Conservation (phyloP, 1,140 invertebrate genomes). For the Lysiphlebus fabarum region DNA sequence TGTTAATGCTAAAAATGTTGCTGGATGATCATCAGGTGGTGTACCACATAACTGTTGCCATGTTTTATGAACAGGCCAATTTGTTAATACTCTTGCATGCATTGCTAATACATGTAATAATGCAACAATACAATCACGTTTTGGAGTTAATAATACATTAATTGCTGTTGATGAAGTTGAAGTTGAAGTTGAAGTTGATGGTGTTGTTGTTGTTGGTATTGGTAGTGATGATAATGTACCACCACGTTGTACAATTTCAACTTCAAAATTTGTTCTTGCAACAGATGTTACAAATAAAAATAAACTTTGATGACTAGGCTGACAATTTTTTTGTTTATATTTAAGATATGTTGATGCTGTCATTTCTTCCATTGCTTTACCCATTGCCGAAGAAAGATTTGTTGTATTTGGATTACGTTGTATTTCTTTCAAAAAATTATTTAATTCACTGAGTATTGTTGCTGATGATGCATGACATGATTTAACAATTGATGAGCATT, state of each 20-base stretch:
- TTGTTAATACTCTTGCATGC: conserved; percentile 70
- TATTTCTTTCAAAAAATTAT: conserved; percentile 67
- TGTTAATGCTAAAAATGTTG: conserved; percentile 42
- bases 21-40: conserved; percentile 38
- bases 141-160: conserved; percentile 66
- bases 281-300: conserved; percentile 89
- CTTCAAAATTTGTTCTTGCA: conserved; percentile 87
- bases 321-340: conserved; percentile 57
- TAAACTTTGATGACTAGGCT: conserved; percentile 69
- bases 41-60: conserved; percentile 64
- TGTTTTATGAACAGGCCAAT: conserved; percentile 65
- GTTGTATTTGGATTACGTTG: conserved; percentile 63
- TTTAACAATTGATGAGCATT: conserved; percentile 64
- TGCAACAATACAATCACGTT: conserved; percentile 87
- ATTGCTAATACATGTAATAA: conserved; percentile 83
- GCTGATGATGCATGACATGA: conserved; percentile 57
- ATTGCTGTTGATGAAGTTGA: conserved; percentile 41
- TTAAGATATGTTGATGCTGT: conserved; percentile 72
- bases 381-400: conserved; percentile 74
- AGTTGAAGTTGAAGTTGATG: no score
- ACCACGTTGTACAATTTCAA: conserved; percentile 83
- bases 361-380: conserved; percentile 91
- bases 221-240: conserved; percentile 70
- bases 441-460: conserved; percentile 60
- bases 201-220: no score